Percentiles rank a stretch among this genome's conserved stretches.
Evolutionary conservation across 2,888 invertebrate genomes (phyloP).

Genomic region (Podotricha telesiphe): DNA sequence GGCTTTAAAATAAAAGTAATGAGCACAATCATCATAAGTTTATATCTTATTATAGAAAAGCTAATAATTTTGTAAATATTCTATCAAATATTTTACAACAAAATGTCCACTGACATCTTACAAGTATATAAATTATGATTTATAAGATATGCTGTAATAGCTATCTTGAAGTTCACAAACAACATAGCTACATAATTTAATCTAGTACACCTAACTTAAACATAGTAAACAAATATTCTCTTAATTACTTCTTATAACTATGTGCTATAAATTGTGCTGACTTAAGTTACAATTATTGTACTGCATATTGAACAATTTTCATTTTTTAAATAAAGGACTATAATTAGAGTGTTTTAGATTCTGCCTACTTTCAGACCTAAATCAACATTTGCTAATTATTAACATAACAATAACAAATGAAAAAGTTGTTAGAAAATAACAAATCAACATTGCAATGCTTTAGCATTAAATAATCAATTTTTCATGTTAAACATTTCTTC

Average conservation of each 20-base stretch:
- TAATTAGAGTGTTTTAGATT: background rate
- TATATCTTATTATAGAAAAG: slow-evolving; percentile 4
- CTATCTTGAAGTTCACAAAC: background rate
- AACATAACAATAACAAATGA: slow-evolving; percentile 26
- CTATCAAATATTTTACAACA: slow-evolving; percentile 10
- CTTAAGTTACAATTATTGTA: slow-evolving; percentile 54
- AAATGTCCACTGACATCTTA: slow-evolving; percentile 30
- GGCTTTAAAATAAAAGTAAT: slow-evolving; percentile 3
- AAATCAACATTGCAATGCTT: slow-evolving; percentile 33
- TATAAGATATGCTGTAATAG: slow-evolving; percentile 5
- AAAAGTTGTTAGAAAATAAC: slow-evolving; percentile 13
- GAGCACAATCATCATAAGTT: background rate
- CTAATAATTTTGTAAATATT: slow-evolving; percentile 28
- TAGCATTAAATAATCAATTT: slow-evolving; percentile 27
- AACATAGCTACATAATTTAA: background rate
- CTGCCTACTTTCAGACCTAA: slow-evolving; percentile 3
- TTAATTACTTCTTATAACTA: slow-evolving; percentile 38
- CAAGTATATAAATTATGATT: background rate
- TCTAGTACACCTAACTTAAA: background rate
- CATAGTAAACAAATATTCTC: slow-evolving; percentile 24
- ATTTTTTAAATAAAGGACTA: background rate
- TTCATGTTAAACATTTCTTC: slow-evolving; percentile 28
- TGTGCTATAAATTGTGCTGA: slow-evolving; percentile 41
- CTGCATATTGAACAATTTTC: slow-evolving; percentile 57
- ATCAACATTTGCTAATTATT: background rate